Conservation (phyloP, 2,888 invertebrate species). For the Drosophila yooni region DNA sequence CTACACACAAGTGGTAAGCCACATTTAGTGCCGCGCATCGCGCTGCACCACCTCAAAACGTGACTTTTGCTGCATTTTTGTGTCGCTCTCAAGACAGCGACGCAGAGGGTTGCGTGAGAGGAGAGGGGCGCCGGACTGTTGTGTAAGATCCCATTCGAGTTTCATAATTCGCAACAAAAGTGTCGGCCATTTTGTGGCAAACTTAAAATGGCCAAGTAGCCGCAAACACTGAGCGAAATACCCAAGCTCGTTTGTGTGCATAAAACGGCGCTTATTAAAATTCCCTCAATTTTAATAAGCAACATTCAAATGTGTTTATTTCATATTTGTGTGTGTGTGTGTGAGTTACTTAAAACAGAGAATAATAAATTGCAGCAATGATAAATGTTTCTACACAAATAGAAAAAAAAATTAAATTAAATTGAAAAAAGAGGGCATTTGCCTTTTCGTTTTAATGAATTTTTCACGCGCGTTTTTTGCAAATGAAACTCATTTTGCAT, state of each 20-base stretch:
- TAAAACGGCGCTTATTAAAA: conserved; percentile 78
- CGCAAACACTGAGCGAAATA: conserved; percentile 20
- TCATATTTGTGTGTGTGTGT: conserved; percentile 15
- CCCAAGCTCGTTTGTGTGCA: conserved; percentile 57
- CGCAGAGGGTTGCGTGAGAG: neutral
- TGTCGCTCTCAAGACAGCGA: conserved; percentile 9
- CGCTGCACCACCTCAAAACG: conserved; percentile 53
- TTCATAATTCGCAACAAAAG: conserved; percentile 64
- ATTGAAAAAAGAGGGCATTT: conserved; percentile 36
- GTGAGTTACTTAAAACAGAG: conserved; percentile 58
- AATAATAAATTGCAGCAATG: conserved; percentile 61
- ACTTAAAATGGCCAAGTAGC: conserved; percentile 55
- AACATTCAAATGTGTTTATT: conserved; percentile 47
- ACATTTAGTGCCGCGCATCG: conserved; percentile 17
- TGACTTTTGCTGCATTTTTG: conserved; percentile 78
- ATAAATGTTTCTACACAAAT: conserved; percentile 46
- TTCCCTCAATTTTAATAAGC: conserved; percentile 78
- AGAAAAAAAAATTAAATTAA: conserved; percentile 33
- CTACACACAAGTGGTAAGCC: conserved; percentile 24
- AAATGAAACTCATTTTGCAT: conserved; percentile 78
- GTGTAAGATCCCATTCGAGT: conserved; percentile 63
- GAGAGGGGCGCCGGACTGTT: conserved; percentile 42
- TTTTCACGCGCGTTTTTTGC: conserved; percentile 77
- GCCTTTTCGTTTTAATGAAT: conserved; percentile 70
- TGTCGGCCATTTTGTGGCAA: conserved; percentile 72